These are phyloP conservation scores for Drosophila nigromelanica DNA, from an alignment of 1,140 invertebrate genomes.

Conservation along the genomic window DNA sequence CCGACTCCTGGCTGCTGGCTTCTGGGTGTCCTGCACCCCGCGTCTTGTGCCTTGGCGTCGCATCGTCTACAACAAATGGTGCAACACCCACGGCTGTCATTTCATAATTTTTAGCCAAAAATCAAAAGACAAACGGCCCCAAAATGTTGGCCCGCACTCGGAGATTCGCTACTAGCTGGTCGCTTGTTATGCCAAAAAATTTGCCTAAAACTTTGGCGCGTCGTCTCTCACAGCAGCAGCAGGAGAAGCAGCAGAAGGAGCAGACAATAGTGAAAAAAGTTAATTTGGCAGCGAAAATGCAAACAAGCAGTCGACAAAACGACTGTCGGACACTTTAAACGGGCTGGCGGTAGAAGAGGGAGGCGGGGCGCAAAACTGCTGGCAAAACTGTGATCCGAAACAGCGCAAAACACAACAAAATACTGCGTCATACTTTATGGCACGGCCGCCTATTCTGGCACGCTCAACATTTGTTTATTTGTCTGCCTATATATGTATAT, in stretches of 20 bases:
- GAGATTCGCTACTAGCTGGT: conserved; percentile 34
- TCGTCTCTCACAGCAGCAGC: conserved; percentile 1
- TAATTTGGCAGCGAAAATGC: conserved; percentile 79
- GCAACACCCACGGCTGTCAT: conserved; percentile 67
- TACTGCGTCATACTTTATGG: conserved; percentile 74
- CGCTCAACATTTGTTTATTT: conserved; percentile 51
- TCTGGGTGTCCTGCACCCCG: neutral
- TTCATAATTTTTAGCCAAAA: conserved; percentile 75
- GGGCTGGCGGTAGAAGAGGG: conserved; percentile 16
- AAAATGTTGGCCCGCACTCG: conserved; percentile 37
- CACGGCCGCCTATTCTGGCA: conserved; percentile 42
- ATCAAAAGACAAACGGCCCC: conserved; percentile 67
- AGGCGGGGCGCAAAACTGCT: conserved; percentile 14
- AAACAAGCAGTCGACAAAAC: conserved; percentile 65
- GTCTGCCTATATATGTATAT: conserved; percentile 18
- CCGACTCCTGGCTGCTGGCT: neutral
- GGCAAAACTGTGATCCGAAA: conserved; percentile 32
- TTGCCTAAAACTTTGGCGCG: conserved; percentile 70
- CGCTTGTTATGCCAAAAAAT: conserved; percentile 75
- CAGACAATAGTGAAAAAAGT: conserved; percentile 78
- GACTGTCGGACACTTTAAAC: conserved; percentile 63
- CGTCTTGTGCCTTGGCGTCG: conserved; percentile 49
- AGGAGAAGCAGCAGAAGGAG: neutral
- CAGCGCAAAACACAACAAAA: conserved; percentile 58
- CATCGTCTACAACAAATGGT: conserved; percentile 53